Evolutionary conservation across 2,797 vertebrate species (phyloP).

Genomic region (Halcyon leucocephala): DNA sequence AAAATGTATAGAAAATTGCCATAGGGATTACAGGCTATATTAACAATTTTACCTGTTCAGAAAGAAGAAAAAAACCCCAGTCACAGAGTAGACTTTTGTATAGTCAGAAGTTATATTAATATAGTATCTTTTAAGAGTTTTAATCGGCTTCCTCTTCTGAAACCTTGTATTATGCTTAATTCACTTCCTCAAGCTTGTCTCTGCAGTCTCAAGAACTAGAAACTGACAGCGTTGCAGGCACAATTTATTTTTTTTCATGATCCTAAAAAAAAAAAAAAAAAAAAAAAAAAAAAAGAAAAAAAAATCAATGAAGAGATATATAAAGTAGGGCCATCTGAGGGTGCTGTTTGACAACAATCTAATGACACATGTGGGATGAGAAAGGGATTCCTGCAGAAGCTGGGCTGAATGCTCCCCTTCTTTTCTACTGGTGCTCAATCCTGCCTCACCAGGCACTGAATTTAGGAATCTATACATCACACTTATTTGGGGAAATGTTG

Average conservation of each 20-base stretch:
- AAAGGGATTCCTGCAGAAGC: background rate
- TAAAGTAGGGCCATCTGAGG: slow-evolving; percentile 48
- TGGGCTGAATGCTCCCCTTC: background rate
- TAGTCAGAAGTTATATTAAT: background rate
- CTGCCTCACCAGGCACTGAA: background rate
- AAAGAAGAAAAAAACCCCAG: background rate
- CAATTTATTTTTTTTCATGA: background rate
- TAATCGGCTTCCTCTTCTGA: background rate
- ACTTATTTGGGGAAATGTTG: background rate
- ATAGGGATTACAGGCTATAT: background rate
- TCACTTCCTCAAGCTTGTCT: background rate
- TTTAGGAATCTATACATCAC: background rate
- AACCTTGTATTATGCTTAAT: background rate
- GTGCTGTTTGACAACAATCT: slow-evolving; percentile 36
- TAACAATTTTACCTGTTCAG: background rate
- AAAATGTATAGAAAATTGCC: background rate
- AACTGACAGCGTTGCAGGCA: background rate
- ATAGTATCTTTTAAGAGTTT: background rate
- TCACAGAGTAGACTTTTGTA: background rate
- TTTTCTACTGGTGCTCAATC: background rate
- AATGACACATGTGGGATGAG: background rate
- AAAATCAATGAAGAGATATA: background rate
- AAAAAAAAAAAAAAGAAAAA: background rate
- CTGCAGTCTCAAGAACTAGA: background rate
- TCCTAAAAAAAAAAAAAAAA: background rate